A percentile compares a stretch with the other conserved stretches of the same genome.
Conservation (phyloP, 2,797 vertebrate species). For the Tokudaia tokunoshimensis region DNA sequence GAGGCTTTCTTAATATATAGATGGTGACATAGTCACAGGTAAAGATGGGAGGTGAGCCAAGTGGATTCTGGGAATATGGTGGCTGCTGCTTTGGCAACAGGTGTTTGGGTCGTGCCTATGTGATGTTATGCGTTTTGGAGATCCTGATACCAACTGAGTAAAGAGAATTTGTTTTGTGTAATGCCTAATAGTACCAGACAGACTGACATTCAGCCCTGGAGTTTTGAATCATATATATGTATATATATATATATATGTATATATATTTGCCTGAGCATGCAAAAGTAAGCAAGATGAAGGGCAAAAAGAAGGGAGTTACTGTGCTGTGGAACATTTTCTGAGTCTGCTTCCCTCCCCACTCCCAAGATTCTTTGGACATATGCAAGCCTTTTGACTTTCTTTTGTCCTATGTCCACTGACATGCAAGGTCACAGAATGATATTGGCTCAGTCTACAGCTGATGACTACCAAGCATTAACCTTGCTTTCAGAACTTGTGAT, state of each 20-base stretch:
- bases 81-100: too few relatives aligned
- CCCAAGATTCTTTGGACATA: conserved; percentile 81
- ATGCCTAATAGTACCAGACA: conserved; percentile 42
- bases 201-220: conserved; percentile 42
- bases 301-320: conserved; percentile 64
- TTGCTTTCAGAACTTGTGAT: not conserved
- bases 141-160: not conserved
- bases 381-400: conserved; percentile 51
- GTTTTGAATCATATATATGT: not conserved
- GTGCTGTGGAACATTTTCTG: conserved; percentile 77
- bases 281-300: conserved; percentile 56
- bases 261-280: conserved; percentile 67
- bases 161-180: conserved; percentile 32
- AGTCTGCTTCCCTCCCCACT: conserved; percentile 79
- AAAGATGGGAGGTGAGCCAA: too few relatives aligned
- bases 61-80: too few relatives aligned
- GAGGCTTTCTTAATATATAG: too few relatives aligned
- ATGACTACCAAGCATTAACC: not conserved
- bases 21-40: too few relatives aligned
- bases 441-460: conserved; percentile 68
- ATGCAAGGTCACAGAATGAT: conserved; percentile 77
- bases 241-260: not conserved
- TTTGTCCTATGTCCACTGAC: conserved; percentile 62
- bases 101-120: too few relatives aligned
- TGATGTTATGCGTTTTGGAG: too few relatives aligned